A percentile compares a stretch with the other conserved stretches of the same genome.
Evolutionary conservation across 1,140 invertebrate species (phyloP).

Genomic region (Eupristina koningsbergeri): DNA sequence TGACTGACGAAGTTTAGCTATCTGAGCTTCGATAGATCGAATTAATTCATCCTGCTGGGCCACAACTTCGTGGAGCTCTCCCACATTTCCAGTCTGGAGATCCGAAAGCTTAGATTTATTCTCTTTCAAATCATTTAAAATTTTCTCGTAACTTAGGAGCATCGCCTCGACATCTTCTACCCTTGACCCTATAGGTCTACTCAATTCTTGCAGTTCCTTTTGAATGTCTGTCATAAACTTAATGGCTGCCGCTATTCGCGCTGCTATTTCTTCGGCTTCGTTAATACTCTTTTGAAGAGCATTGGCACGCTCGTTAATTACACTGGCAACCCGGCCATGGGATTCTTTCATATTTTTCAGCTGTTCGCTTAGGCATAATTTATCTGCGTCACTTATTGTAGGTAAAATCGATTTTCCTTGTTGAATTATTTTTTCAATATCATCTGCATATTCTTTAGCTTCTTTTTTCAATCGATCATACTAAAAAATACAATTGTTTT

Average conservation of each 20-base stretch:
- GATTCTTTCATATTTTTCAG: slow-evolving; percentile 84
- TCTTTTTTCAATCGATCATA: slow-evolving; percentile 86
- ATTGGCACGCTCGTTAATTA: slow-evolving; percentile 83
- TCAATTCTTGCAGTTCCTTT: slow-evolving; percentile 85
- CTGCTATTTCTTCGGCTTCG: slow-evolving; percentile 84
- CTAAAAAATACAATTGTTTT: slow-evolving; percentile 57
- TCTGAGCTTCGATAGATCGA: slow-evolving; percentile 86
- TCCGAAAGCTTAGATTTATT: slow-evolving; percentile 87
- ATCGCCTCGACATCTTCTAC: slow-evolving; percentile 88
- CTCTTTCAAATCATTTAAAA: slow-evolving; percentile 84
- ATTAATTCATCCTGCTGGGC: slow-evolving; percentile 89
- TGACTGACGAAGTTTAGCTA: slow-evolving; percentile 83
- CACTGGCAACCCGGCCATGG: slow-evolving; percentile 80
- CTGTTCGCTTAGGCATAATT: slow-evolving; percentile 84
- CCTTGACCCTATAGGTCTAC: slow-evolving; percentile 87
- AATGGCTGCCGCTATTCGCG: slow-evolving; percentile 84
- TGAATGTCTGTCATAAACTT: slow-evolving; percentile 87
- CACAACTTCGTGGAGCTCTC: slow-evolving; percentile 84
- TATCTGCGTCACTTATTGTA: slow-evolving; percentile 88
- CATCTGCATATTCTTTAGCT: slow-evolving; percentile 79
- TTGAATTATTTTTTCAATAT: slow-evolving; percentile 83
- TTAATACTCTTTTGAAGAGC: slow-evolving; percentile 83
- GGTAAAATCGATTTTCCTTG: slow-evolving; percentile 86
- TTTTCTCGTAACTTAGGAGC: slow-evolving; percentile 84
- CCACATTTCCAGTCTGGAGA: slow-evolving; percentile 81